Percentiles rank a stretch among this genome's conserved stretches.
These are phyloP conservation scores for Tupiocoris notatus DNA, from an alignment of 2,888 invertebrate genomes.

Conservation along the genomic window DNA sequence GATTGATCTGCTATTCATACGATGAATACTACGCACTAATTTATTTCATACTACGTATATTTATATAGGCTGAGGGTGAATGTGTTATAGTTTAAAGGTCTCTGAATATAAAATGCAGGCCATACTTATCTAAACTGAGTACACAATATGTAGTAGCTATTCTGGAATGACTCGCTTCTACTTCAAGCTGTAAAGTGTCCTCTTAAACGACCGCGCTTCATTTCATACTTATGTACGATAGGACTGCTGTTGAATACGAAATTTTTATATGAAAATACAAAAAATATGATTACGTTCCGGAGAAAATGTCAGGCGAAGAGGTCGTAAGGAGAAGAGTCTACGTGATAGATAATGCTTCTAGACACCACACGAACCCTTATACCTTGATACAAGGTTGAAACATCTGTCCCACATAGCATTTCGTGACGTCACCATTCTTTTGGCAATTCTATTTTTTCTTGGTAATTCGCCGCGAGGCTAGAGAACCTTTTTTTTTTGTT, in stretches of 20 bases:
- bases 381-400: background rate
- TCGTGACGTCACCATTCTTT: slow-evolving; percentile 9
- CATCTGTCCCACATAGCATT: slow-evolving; percentile 9
- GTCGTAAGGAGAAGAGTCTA: background rate
- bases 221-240: too few relatives aligned
- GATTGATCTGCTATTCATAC: too few relatives aligned
- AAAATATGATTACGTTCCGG: background rate
- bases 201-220: too few relatives aligned
- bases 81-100: too few relatives aligned
- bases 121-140: too few relatives aligned
- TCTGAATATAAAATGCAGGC: too few relatives aligned
- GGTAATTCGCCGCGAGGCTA: background rate
- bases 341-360: slow-evolving; percentile 16
- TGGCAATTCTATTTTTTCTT: background rate
- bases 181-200: too few relatives aligned
- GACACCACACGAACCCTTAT: slow-evolving; percentile 16
- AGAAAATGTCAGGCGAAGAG: background rate
- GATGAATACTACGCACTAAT: too few relatives aligned
- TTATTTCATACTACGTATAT: too few relatives aligned
- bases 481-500: background rate
- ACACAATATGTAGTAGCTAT: too few relatives aligned
- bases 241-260: background rate
- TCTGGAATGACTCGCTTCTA: too few relatives aligned
- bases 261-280: background rate
- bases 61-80: too few relatives aligned